phyloP scores from a whole-genome alignment of 2,888 invertebrate species.

The Elgonia sp. region DNA sequence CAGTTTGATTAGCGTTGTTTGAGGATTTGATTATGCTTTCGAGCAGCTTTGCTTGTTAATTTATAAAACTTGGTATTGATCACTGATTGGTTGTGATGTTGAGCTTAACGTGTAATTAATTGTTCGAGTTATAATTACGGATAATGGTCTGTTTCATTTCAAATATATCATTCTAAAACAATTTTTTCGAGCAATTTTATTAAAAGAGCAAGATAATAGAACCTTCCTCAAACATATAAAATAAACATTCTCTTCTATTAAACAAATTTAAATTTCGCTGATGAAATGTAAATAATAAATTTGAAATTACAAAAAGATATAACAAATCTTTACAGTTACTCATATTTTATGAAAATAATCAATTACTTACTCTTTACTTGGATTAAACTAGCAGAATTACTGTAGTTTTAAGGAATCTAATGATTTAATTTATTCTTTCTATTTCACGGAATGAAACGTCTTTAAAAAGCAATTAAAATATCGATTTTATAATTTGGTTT shows the following conservation, averaged over 20 bases:
- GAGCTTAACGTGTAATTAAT: not conserved
- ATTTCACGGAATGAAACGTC: not conserved
- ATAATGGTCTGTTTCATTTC: not conserved
- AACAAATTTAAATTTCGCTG: too few relatives aligned
- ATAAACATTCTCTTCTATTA: too few relatives aligned
- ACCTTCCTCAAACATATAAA: too few relatives aligned
- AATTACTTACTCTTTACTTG: not conserved
- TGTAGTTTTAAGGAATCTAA: not conserved
- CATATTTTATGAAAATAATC: constrained; percentile 13
- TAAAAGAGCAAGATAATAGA: too few relatives aligned
- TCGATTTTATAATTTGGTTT: too few relatives aligned
- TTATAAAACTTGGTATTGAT: constrained; percentile 12
- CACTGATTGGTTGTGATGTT: not conserved
- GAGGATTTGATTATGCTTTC: constrained; percentile 17
- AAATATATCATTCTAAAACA: not conserved
- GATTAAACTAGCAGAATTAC: not conserved
- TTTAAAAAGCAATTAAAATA: not conserved
- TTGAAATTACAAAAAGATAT: not conserved
- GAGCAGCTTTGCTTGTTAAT: not conserved
- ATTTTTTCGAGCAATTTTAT: not conserved
- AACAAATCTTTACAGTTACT: constrained; percentile 1
- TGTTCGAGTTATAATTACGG: not conserved
- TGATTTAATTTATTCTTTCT: not conserved
- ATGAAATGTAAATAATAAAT: too few relatives aligned
- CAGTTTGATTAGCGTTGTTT: constrained; percentile 14